Base-by-base conservation (phyloP, 2,797 vertebrate species). In the Tragopan temminckii region DNA sequence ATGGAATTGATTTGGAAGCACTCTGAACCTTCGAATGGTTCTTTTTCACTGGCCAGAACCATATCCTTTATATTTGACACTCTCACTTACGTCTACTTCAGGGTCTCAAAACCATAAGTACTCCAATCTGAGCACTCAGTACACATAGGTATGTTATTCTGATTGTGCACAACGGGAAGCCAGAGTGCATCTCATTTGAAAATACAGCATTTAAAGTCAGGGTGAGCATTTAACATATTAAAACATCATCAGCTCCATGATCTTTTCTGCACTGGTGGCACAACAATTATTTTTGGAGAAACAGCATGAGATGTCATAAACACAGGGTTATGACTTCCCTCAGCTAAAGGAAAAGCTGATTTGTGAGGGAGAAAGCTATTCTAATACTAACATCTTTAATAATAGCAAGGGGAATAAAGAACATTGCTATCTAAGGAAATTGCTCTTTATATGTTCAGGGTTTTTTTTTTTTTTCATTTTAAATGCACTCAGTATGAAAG, bases 391-490 rank as follows among this genome's bases (percentile, higher is more conserved):
- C 52, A 88, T 76, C 70, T 95, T 96, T 94, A 94, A 91, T 94
- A 97, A 94, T 16, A 94, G 42, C 63, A 95, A 75, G 36, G 80
- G 29, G 70, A 95, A 95, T 85, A 93, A 95, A 94, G 80, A 90
- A 89, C 61, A 35, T 48, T 91, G n/a, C 46, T 84, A 85, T 88
- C 89, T 94, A 94, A 94, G 76, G 82, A 95, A 95, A 96, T 94
- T 92, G 67, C 74, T 92, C 95, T 88, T 96, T 85, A 75, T 92
- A 92, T 76, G 52, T 58, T 90, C 7, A 31, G 2, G 0, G 0
- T 50, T 64, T 18, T 52, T 53, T 53, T 31, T 31, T 31, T 27
- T 53, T 77, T 58, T 50, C 62, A 76, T 87, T 86, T 76, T 88
- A 61, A 80, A 91, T 59, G 15, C 21, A 59, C 19, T 79, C 52